Base-by-base conservation (phyloP, 1,140 invertebrate species). In the Battus philenor region DNA sequence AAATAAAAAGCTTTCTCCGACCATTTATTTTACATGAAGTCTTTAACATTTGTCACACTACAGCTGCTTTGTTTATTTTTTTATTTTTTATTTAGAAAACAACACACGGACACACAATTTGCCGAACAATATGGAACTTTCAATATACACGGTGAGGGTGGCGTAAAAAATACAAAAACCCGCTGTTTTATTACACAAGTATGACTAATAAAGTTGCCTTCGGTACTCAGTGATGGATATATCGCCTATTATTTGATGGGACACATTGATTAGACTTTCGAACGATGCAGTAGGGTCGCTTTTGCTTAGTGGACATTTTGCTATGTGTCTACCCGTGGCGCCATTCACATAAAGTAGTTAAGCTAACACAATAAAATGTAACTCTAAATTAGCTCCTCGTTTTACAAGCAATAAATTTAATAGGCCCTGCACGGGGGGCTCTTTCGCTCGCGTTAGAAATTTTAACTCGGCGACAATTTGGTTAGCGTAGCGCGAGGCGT, bases 391-490 rank as follows among this genome's bases (percentile, higher is more conserved):
- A 82, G 80, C 78, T 74, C 47, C 63, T 73, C 76, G 77, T 73
- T 82, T 84, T 84, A 82, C 80, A 79, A 81, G 74, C 76, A 82
- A 81, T 82, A 78, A 81, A 81, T 79, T 74, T 79, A 81, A 81
- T 80, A 65, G 68, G 59, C 68, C 58, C 55, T 50, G 47, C 52
- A 27, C 45, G 58, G 65, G 63, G 60, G 61, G 50, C 45, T 47
- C 46, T 36, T 43, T 53, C 50, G 60, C 44, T 73, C 58, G 59
- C 54, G 64, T 56, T 72, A 53, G 55, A 76, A 78, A 77, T 72
- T 80, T 77, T 59, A 68, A 81, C 60, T 68, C 47, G 11, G 62
- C 54, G 67, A 79, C 70, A 75, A 75, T 76, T 68, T 58, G 50
- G 61, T 71, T 78, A 69, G 51, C 13, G 22, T 15, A 12, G 24